A percentile compares a stretch with the other conserved stretches of the same genome.
phyloP scores from a whole-genome alignment of 2,888 invertebrate genomes.

The Agrotis ipsilon region DNA sequence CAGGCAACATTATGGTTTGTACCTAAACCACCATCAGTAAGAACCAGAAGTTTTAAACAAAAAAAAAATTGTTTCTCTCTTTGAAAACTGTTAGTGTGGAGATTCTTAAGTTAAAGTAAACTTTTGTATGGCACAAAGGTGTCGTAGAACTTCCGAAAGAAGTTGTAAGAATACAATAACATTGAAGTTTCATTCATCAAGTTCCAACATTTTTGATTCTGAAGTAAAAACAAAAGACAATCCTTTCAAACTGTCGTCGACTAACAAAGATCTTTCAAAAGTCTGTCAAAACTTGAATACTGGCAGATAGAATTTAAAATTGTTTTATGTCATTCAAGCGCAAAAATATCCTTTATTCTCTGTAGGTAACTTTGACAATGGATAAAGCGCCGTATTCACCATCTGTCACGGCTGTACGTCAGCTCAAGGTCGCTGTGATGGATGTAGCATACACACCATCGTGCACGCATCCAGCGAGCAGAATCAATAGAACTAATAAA shows the following conservation, averaged over 20 bases:
- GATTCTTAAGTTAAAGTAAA: constrained; percentile 32
- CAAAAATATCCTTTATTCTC: not conserved
- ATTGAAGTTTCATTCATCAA: constrained; percentile 27
- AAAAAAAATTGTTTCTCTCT: too few species aligned
- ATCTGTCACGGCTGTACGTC: too few species aligned
- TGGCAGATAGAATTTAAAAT: too few species aligned
- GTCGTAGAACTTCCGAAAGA: constrained; percentile 36
- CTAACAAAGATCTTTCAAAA: not conserved
- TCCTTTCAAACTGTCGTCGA: not conserved
- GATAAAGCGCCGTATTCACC: too few species aligned
- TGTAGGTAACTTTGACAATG: not conserved
- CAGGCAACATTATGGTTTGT: too few species aligned
- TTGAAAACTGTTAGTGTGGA: constrained; percentile 11
- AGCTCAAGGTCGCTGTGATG: too few species aligned
- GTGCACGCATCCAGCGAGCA: too few species aligned
- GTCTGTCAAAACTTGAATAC: not conserved
- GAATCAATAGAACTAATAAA: too few species aligned
- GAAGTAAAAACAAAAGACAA: not conserved
- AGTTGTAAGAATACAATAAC: constrained; percentile 35
- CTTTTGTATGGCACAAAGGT: constrained; percentile 39
- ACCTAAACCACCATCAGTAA: too few species aligned
- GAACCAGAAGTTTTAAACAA: too few species aligned
- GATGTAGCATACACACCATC: too few species aligned
- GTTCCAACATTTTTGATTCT: constrained; percentile 25
- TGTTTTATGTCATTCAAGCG: too few species aligned